phyloP scores from a whole-genome alignment of 2,113 vertebrate species.

The Onychostruthus taczanowskii region DNA sequence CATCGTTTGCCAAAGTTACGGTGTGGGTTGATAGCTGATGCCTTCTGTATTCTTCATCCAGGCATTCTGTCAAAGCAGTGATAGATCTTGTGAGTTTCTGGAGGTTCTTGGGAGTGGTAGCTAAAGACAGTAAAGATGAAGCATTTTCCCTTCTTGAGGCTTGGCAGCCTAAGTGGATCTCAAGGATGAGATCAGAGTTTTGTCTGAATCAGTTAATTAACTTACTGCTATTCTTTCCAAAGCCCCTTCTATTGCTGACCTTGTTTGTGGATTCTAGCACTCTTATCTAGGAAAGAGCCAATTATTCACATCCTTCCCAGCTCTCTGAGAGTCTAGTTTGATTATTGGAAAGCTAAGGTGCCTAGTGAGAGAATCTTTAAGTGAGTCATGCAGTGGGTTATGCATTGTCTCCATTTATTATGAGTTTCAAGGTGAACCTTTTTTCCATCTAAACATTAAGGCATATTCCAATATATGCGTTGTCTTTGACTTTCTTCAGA shows the following conservation, averaged over 20 bases:
- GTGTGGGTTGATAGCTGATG: constrained; percentile 4
- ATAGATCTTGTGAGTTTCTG: background rate
- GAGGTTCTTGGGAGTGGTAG: background rate
- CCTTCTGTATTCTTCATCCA: background rate
- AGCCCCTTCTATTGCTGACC: background rate
- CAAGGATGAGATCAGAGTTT: background rate
- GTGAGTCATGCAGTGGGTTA: background rate
- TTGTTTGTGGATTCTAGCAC: background rate
- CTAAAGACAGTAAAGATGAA: background rate
- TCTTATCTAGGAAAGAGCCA: background rate
- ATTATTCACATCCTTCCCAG: background rate
- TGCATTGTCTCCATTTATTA: background rate
- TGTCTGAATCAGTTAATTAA: background rate
- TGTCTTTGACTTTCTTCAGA: constrained; percentile 2
- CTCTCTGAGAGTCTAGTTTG: background rate
- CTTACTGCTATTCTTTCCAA: background rate
- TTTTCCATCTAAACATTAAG: background rate
- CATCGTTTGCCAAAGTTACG: constrained; percentile 1
- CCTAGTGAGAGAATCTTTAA: background rate
- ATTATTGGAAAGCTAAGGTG: background rate
- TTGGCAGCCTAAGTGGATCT: background rate
- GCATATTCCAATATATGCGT: background rate
- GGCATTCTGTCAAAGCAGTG: background rate
- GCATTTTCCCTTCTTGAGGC: background rate
- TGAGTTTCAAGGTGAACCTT: background rate